Conservation (phyloP, 2,113 vertebrate genomes). For the Polyodon spathula region DNA sequence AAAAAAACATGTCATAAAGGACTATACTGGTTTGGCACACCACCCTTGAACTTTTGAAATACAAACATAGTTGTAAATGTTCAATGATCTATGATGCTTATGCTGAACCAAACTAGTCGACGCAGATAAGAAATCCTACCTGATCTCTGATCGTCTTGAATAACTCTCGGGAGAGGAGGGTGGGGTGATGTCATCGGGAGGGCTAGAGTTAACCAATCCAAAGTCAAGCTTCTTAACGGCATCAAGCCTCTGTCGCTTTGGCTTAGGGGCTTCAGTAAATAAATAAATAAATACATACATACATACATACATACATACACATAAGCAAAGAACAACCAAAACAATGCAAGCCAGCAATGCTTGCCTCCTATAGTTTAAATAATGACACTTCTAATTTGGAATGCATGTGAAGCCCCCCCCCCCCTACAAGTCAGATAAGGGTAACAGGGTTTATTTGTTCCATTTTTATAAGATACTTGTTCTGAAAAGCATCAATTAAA, state of each 20-base stretch:
- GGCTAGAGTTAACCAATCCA: slow-evolving; percentile 2
- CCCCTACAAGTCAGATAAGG: neutral
- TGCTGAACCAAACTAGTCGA: neutral
- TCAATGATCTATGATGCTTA: neutral
- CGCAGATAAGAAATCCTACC: slow-evolving; percentile 36
- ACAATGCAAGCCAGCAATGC: neutral
- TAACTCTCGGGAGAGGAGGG: slow-evolving; percentile 50
- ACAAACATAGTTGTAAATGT: neutral
- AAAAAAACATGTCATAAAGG: neutral
- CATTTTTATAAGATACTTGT: neutral
- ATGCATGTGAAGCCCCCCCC: neutral
- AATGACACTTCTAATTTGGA: neutral
- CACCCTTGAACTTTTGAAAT: neutral
- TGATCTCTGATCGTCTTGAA: slow-evolving; percentile 17
- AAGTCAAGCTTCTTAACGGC: slow-evolving; percentile 72
- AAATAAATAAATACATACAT: neutral
- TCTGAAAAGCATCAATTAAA: too few relatives aligned
- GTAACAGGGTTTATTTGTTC: neutral
- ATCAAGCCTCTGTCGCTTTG: slow-evolving; percentile 69
- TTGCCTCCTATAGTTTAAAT: too few relatives aligned
- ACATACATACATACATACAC: neutral
- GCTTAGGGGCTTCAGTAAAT: slow-evolving; percentile 55
- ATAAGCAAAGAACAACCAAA: neutral
- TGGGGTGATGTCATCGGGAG: slow-evolving; percentile 43
- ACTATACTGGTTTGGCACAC: neutral